phyloP scores from a whole-genome alignment of 2,888 invertebrate genomes.

The Argyra leucocephala region DNA sequence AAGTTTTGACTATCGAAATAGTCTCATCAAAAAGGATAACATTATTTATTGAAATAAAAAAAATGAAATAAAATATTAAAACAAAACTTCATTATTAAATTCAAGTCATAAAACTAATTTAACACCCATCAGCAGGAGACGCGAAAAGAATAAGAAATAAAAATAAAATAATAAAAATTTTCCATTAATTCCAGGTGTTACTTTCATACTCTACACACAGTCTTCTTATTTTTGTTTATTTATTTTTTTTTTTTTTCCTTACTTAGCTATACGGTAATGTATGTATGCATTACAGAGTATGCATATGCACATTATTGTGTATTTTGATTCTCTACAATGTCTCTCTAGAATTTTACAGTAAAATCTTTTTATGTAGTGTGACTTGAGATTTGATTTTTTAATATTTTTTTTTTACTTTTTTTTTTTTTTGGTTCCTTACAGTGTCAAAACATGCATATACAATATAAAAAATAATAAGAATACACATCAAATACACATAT shows the following conservation, averaged over 20 bases:
- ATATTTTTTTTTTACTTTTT: too few relatives aligned
- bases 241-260: too few relatives aligned
- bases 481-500: background rate
- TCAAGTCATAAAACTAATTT: too few relatives aligned
- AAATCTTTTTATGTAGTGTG: background rate
- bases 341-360: background rate
- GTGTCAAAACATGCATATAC: constrained; percentile 1
- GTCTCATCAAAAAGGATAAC: too few relatives aligned
- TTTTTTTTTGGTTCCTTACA: too few relatives aligned
- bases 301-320: background rate
- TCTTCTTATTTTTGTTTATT: too few relatives aligned
- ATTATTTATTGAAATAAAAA: too few relatives aligned
- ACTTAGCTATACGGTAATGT: background rate
- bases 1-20: too few relatives aligned
- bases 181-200: constrained; percentile 1
- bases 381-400: too few relatives aligned
- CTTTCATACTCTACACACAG: background rate
- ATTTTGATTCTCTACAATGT: background rate
- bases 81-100: too few relatives aligned
- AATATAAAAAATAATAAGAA: too few relatives aligned
- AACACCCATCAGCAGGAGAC: constrained; percentile 27
- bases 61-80: too few relatives aligned
- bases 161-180: background rate
- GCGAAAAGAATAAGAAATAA: background rate
- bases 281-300: background rate